Conservation (phyloP, 2,888 invertebrate genomes). For the Chrysodeixis includens region DNA sequence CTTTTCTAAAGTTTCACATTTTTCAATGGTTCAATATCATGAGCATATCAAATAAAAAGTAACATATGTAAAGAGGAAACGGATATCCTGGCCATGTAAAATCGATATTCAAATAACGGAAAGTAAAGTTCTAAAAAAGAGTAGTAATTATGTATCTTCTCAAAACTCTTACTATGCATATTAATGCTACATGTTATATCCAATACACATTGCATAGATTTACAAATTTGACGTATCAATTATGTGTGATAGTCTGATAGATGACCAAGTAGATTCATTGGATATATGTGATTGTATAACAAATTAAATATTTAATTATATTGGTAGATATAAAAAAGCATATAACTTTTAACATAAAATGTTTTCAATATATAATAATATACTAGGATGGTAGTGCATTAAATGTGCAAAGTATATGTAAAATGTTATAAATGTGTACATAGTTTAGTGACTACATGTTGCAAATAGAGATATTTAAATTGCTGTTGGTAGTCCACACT, state of each 20-base stretch:
- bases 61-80: not conserved
- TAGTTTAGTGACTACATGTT: constrained; percentile 35
- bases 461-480: constrained; percentile 33
- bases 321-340: constrained; percentile 51
- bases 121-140: not conserved
- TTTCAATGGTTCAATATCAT: constrained; percentile 26
- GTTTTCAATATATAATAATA: constrained; percentile 48
- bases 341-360: constrained; percentile 52
- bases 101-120: not conserved
- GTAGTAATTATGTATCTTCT: constrained; percentile 8
- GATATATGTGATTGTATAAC: constrained; percentile 58
- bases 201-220: constrained; percentile 38
- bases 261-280: constrained; percentile 78
- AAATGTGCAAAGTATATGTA: constrained; percentile 28
- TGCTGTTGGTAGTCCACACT: constrained; percentile 37
- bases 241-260: constrained; percentile 87
- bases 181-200: constrained; percentile 19
- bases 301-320: constrained; percentile 61
- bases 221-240: constrained; percentile 74
- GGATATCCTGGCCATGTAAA: constrained; percentile 34
- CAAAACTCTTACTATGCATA: constrained; percentile 22
- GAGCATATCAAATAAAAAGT: constrained; percentile 23
- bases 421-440: constrained; percentile 39
- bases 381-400: constrained; percentile 46
- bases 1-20: constrained; percentile 39